phyloP scores from a whole-genome alignment of 2,113 vertebrate species.

The Sardina pilchardus region DNA sequence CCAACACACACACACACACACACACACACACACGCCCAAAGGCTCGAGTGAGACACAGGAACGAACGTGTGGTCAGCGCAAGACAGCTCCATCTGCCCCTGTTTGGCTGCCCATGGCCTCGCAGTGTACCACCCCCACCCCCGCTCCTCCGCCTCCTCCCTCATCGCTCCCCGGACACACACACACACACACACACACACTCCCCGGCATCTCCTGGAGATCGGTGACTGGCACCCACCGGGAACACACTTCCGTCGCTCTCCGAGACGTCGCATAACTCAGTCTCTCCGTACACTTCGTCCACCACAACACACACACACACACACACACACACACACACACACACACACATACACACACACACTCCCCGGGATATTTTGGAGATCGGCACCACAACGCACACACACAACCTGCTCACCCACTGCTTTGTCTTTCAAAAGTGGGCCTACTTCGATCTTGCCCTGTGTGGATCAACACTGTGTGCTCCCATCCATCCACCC shows the following conservation, averaged over 20 bases:
- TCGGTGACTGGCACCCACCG: not conserved
- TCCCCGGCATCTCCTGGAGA: not conserved
- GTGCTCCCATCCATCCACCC: no score
- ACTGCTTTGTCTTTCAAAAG: not conserved
- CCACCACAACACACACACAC: not conserved
- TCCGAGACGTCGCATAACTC: not conserved
- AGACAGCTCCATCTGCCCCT: conserved; percentile 77
- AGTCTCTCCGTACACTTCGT: not conserved
- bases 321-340: not conserved
- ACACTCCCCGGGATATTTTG: not conserved
- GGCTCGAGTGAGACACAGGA: conserved; percentile 65
- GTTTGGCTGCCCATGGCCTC: conserved; percentile 54
- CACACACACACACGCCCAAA: conserved; percentile 32
- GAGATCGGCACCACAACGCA: not conserved
- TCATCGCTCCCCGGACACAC: conserved; percentile 11
- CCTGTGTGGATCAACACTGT: no score
- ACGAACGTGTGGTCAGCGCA: conserved; percentile 72
- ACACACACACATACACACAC: not conserved
- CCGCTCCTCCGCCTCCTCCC: not conserved
- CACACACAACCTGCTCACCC: not conserved
- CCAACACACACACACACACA: conserved; percentile 14
- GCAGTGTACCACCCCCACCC: not conserved
- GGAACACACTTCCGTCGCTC: conserved; percentile 2
- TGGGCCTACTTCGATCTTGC: no score
- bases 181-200: conserved; percentile 7